Base-by-base conservation (phyloP, 2,113 vertebrate species). In the Percopsis transmontana region DNA sequence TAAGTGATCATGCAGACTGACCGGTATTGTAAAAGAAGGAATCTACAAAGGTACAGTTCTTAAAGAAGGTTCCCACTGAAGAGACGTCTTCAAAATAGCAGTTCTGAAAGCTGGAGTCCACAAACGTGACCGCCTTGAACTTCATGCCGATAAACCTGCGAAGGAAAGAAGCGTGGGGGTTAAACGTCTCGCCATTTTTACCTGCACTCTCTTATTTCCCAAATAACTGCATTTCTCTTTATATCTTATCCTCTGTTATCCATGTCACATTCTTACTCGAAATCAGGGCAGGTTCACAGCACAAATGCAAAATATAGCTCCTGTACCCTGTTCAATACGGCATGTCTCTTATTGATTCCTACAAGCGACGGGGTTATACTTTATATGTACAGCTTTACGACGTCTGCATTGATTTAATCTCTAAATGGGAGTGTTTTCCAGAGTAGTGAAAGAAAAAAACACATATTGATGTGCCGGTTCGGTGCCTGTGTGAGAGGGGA, bases 21-120 rank as follows among this genome's bases (percentile, higher is more conserved):
- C 97, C 97, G 65, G 97, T 98, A 84, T 96, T 94, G 81, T 94
- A 94, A 79, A 99, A 98, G 73, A 90, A 81, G 8, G 92, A 93
- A 20, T 96, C 92, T 7, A 95, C 54, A 0, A 99, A 94, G 18
- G 92, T 96, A 72, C 96, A 99, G 88, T 98, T 98, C 74, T 88
- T 94, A 89, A 99, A 99, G 86, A 92, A 95, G 20, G 95, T 96
- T 16, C 94, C 95, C 44, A 97, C 74, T 0, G 97, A 95, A 65
- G 96, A 94, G 53, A 98, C 93, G 15, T 98, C 94, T 63, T 99
- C 94, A 87, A 99, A 99, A 40, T 90, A 88, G 85, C 97, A 99
- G 74, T 91, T 93, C 83, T 95, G 87, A 88, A 99, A 99, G 20
- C 94, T 90, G 0, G 94, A 95, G 81, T 99, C 93, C 84, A 98